phyloP scores from a whole-genome alignment of 2,888 invertebrate genomes.

The Lasioglossum oenotherae region DNA sequence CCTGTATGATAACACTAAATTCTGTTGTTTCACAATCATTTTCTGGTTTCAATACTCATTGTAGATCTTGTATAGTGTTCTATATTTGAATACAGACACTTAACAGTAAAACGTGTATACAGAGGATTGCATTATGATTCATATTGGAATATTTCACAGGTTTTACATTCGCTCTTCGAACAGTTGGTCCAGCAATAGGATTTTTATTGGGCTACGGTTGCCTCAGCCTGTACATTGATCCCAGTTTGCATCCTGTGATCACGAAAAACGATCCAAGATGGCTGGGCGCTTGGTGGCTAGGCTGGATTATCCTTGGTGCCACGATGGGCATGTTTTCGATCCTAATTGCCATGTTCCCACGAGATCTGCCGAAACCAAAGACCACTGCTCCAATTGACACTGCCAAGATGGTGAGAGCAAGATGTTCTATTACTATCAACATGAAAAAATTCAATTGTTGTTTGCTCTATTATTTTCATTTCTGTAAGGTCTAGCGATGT shows the following conservation, averaged over 20 bases:
- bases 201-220: conserved; percentile 86
- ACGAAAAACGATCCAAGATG: conserved; percentile 88
- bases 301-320: conserved; percentile 86
- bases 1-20: not conserved
- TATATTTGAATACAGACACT: not conserved
- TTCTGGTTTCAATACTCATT: not conserved
- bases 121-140: not conserved
- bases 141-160: conserved; percentile 75
- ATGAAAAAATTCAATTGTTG: not conserved
- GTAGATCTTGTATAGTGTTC: not conserved
- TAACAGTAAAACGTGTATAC: not conserved
- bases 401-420: conserved; percentile 53
- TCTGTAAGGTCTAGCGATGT: not conserved
- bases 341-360: conserved; percentile 88
- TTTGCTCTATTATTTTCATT: not conserved
- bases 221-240: conserved; percentile 87
- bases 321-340: conserved; percentile 87
- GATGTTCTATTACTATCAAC: not conserved
- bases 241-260: conserved; percentile 87
- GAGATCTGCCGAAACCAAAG: conserved; percentile 84
- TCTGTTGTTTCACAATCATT: not conserved
- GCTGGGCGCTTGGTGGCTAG: conserved; percentile 93
- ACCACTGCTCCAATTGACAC: conserved; percentile 41
- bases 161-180: conserved; percentile 85
- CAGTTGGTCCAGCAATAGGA: conserved; percentile 87